phyloP scores from a whole-genome alignment of 2,888 invertebrate species.

The Melieria crassipennis region DNA sequence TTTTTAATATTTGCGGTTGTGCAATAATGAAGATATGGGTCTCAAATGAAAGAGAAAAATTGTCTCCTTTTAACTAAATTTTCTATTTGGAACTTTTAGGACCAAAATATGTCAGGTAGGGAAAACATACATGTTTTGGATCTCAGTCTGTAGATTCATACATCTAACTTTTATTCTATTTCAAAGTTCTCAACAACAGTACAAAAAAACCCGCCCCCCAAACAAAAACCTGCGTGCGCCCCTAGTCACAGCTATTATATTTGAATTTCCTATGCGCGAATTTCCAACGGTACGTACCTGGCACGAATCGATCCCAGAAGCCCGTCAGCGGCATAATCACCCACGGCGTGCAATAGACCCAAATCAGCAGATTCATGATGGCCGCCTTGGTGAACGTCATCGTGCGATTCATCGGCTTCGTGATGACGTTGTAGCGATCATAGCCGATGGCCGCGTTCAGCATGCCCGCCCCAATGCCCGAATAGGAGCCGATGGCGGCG shows the following conservation, averaged over 20 bases:
- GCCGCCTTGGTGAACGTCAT: conserved; percentile 81
- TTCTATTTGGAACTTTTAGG: not conserved
- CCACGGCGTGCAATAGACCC: conserved; percentile 84
- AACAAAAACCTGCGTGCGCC: too few species aligned
- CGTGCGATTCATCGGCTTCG: conserved; percentile 83
- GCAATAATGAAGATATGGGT: too few species aligned
- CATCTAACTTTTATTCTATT: too few species aligned
- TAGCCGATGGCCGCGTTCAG: conserved; percentile 88
- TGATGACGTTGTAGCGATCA: conserved; percentile 80
- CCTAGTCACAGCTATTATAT: too few species aligned
- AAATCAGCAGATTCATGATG: conserved; percentile 76
- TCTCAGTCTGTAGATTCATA: too few species aligned
- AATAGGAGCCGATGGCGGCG: conserved; percentile 77
- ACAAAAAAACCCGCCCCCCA: too few species aligned
- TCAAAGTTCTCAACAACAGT: too few species aligned
- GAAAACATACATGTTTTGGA: too few species aligned
- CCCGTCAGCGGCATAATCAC: conserved; percentile 80
- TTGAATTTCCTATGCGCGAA: not conserved
- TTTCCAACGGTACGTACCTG: conserved; percentile 65
- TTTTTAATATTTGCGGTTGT: too few species aligned
- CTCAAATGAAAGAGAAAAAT: not conserved
- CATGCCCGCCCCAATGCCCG: conserved; percentile 81
- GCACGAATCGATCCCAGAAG: conserved; percentile 85
- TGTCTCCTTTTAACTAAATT: not conserved
- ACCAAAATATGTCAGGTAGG: not conserved